phyloP scores from a whole-genome alignment of 2,113 vertebrate species.

The Nycticebus coucang region DNA sequence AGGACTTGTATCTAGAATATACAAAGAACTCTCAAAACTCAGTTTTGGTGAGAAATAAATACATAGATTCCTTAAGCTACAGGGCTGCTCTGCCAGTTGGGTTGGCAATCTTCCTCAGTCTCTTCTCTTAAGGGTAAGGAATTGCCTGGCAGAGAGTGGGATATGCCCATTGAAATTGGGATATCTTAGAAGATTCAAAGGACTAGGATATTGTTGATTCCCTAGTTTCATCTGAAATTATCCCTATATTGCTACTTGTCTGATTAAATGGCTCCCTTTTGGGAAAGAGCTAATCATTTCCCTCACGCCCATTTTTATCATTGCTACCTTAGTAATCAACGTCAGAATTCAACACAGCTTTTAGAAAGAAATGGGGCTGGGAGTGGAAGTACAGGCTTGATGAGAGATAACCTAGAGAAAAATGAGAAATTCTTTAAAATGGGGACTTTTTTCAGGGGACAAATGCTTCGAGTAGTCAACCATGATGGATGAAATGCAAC shows the following conservation, averaged over 20 bases:
- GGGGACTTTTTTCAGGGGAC: background rate
- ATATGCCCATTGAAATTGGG: background rate
- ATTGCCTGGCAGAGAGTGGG: background rate
- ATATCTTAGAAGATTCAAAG: background rate
- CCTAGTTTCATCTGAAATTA: background rate
- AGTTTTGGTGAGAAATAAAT: background rate
- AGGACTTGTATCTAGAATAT: background rate
- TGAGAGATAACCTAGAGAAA: background rate
- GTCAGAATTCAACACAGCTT: background rate
- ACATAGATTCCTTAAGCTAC: background rate
- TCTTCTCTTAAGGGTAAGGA: background rate
- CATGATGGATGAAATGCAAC: background rate
- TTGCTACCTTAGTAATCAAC: background rate
- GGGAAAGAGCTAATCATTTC: background rate
- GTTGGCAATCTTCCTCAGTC: background rate
- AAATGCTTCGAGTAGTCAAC: background rate
- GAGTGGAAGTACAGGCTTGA: accelerated
- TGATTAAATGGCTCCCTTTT: background rate
- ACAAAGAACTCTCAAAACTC: background rate
- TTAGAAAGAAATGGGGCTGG: background rate
- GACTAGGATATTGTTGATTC: background rate
- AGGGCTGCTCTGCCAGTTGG: background rate
- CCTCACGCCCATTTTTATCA: background rate
- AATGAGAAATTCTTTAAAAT: background rate
- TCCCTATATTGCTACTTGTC: too few species aligned